Base-by-base conservation (phyloP, 1,140 invertebrate genomes). In the Melitaea cinxia region DNA sequence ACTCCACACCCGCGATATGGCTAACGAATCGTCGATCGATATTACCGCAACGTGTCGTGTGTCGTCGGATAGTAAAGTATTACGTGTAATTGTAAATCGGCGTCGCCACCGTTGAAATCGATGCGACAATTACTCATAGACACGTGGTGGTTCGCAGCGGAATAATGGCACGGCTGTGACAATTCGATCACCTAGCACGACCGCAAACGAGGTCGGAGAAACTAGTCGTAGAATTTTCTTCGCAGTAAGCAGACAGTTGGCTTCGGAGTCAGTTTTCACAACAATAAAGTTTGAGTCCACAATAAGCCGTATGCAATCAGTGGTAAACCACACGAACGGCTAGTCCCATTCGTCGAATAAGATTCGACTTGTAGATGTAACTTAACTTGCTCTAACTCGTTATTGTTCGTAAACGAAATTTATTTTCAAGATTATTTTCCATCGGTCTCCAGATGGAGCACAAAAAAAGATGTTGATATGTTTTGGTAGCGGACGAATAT, bases 51-150 rank as follows among this genome's bases (percentile, higher is more conserved):
- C 37, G 39, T 42, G 21, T 26, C 33, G 57, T 17, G 39, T 42
- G 21, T 26, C 33, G 57, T 17, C 49, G 9, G 24, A 45, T 47
- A 24, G 42, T 23, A 24, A 54, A 47, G 49, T 55, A 55, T 49
- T 67, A 61, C 57, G 49, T 60, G 56, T 60, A 33, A 50, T 56
- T 17, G 37, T 42, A 42, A 42, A 42, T 42, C 14, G 37, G 24
- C 35, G 14, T 45, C 33, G 50, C 17, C 14, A 30, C 49, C 55
- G 35, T 28, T 39, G 54, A 65, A 61, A 72, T 67, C 72, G 72
- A 77, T 78, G 69, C 72, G 66, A 72, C 75, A 73, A 80, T 84
- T 78, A 80, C 65, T 75, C 72, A 71, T 64, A 68, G 49, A 73
- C 82, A 82, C 78, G 75, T 80, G 80, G 52, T 61, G 49, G 57